These are phyloP conservation scores for Herpailurus yagouaroundi DNA, from an alignment of 2,113 vertebrate genomes.

Conservation along the genomic window DNA sequence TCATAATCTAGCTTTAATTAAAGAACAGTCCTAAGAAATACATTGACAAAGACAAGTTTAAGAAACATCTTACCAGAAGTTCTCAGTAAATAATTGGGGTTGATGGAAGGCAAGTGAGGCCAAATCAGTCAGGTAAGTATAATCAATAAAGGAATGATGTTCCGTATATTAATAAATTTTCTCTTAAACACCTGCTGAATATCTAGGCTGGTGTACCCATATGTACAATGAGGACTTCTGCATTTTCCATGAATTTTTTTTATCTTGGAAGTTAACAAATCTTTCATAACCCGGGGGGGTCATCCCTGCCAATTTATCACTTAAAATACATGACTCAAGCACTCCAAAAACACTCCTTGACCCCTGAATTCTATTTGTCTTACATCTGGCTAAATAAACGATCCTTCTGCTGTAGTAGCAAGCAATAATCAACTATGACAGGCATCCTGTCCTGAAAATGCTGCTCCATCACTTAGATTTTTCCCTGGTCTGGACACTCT, in stretches of 20 bases:
- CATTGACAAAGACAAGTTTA: not conserved
- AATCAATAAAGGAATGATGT: not conserved
- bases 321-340: conserved; percentile 95
- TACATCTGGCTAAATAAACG: conserved; percentile 96
- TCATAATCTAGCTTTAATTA: not conserved
- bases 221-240: conserved; percentile 97
- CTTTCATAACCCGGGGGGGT: conserved; percentile 94
- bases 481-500: conserved; percentile 97
- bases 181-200: conserved; percentile 92
- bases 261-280: conserved; percentile 97
- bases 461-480: conserved; percentile 97
- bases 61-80: not conserved
- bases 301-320: conserved; percentile 93
- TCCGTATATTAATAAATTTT: not conserved
- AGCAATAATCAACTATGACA: not conserved
- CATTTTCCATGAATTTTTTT: conserved; percentile 94
- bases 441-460: conserved; percentile 90
- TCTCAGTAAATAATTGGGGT: not conserved
- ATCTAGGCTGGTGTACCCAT: conserved; percentile 97
- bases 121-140: not conserved
- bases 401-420: conserved; percentile 77
- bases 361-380: conserved; percentile 93
- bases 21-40: conserved; percentile 12
- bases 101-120: not conserved
- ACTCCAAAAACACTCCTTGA: conserved; percentile 95